Conservation (phyloP, 2,888 invertebrate genomes). For the Hololepta plana region DNA sequence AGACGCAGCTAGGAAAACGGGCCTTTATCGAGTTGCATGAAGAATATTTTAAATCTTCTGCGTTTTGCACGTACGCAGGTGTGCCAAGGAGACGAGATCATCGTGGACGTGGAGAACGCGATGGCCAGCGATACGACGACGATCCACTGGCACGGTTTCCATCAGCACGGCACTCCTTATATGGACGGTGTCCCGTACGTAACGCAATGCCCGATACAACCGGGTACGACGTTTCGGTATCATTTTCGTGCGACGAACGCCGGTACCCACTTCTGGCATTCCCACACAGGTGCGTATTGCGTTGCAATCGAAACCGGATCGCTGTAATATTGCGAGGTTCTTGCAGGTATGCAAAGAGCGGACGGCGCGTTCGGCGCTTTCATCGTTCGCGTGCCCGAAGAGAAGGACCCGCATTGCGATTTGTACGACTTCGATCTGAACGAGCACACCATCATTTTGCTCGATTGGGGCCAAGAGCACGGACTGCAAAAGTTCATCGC, state of each 20-base stretch:
- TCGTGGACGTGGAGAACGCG: constrained; percentile 68
- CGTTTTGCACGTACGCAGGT: too few species aligned
- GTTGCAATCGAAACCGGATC: too few species aligned
- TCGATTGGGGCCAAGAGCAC: constrained; percentile 66
- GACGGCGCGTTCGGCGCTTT: constrained; percentile 71
- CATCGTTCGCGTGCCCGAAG: constrained; percentile 49
- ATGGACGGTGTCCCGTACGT: constrained; percentile 82
- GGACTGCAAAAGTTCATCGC: constrained; percentile 58
- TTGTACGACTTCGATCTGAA: constrained; percentile 65
- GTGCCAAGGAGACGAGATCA: constrained; percentile 66
- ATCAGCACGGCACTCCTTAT: constrained; percentile 58
- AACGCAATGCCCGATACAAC: constrained; percentile 68
- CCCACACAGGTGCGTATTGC: constrained; percentile 35
- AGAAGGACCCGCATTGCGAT: constrained; percentile 40
- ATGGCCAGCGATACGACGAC: constrained; percentile 65
- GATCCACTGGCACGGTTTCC: constrained; percentile 86
- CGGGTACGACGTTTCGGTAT: constrained; percentile 58
- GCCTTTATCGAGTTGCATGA: too few species aligned
- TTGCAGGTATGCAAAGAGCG: constrained; percentile 63
- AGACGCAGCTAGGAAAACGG: too few species aligned
- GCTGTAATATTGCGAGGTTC: too few species aligned
- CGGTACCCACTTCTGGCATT: constrained; percentile 80
- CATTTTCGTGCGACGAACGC: constrained; percentile 51
- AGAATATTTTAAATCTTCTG: too few species aligned
- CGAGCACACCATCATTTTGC: constrained; percentile 55